Evolutionary conservation across 2,888 invertebrate species (phyloP), one percentile per base, ranked within the genome.

Genomic region (Sylvicola cinctus): DNA sequence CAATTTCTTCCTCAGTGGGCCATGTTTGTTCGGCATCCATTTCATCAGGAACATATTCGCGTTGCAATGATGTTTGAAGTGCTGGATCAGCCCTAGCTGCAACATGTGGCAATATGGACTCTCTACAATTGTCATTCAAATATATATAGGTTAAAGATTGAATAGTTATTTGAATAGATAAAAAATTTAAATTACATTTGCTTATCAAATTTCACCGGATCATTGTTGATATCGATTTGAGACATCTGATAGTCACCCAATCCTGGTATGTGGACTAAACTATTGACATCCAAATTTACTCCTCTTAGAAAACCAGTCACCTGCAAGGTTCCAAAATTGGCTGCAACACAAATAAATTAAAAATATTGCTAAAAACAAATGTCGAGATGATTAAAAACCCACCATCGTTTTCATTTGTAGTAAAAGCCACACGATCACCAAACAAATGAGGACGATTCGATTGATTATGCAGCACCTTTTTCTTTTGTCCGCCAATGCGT

Each of bases 21-120:
- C 90, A 93, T 1, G 91, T 93, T 58, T 95, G 95, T 52, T 95
- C 95, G 2, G 79, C 87, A 51, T 88, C 83, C 85, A 93, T 81
- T 5, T 77, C 77, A 61, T 93, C 85, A 2, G 79, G 77, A 34
- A 74, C 59, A 56, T 83, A 81, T 61, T 90, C 91, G 16, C 69
- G 64, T 37, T 73, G 66, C 27, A 93, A 61, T 34, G 74, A 70
- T 48, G 76, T 77, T 58, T 81, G 83, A 47, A 72, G 68, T 1
- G 48, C 45, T 2, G 73, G 68, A 56, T 81, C 71, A 14, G 72
- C 70, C 57, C 62, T 64, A 23, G 55, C 51, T 35, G 65, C 53
- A 10, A 60, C 46, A 39, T 60, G 60, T 6, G 43, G 43, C 44
- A 62, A 61, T 26, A 13, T 31, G 59, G 61, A 46, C 58, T 39